Percentiles rank a stretch among this genome's conserved stretches.
These are phyloP conservation scores for Eristalis tenax DNA, from an alignment of 2,888 invertebrate genomes.

Conservation along the genomic window DNA sequence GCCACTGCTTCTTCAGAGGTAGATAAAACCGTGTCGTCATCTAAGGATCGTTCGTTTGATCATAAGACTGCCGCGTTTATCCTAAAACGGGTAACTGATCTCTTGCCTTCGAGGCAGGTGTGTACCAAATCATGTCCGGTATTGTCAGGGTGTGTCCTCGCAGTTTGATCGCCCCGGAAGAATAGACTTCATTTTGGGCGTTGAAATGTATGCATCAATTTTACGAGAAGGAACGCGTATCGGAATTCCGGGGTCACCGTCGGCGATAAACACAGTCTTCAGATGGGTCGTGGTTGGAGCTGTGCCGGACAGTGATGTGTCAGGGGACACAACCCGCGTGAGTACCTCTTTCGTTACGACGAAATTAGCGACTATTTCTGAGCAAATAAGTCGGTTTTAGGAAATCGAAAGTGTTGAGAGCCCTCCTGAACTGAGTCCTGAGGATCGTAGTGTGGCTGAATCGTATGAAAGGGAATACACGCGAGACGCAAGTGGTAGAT, in stretches of 20 bases:
- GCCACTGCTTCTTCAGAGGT: too few relatives aligned
- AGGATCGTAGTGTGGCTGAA: background rate
- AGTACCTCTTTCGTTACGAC: background rate
- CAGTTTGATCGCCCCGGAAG: background rate
- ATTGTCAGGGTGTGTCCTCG: background rate
- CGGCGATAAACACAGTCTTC: too few relatives aligned
- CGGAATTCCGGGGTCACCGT: too few relatives aligned
- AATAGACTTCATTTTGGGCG: conserved; percentile 1
- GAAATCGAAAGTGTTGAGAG: background rate
- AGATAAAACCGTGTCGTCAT: too few relatives aligned
- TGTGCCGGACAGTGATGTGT: background rate
- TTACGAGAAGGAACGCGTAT: too few relatives aligned
- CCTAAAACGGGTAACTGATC: background rate
- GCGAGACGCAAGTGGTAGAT: too few relatives aligned
- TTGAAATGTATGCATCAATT: background rate
- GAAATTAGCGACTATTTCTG: background rate
- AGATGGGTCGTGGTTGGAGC: background rate
- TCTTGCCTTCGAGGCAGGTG: background rate
- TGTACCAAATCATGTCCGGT: background rate
- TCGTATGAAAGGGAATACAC: too few relatives aligned
- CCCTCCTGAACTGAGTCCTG: background rate
- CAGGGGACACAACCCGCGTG: background rate
- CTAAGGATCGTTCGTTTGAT: too few relatives aligned
- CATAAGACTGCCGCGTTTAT: background rate
- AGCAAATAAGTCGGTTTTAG: conserved; percentile 5